Percentiles rank a stretch among this genome's conserved stretches.
Conservation (phyloP, 1,140 invertebrate species). For the Drosophila repleta region DNA sequence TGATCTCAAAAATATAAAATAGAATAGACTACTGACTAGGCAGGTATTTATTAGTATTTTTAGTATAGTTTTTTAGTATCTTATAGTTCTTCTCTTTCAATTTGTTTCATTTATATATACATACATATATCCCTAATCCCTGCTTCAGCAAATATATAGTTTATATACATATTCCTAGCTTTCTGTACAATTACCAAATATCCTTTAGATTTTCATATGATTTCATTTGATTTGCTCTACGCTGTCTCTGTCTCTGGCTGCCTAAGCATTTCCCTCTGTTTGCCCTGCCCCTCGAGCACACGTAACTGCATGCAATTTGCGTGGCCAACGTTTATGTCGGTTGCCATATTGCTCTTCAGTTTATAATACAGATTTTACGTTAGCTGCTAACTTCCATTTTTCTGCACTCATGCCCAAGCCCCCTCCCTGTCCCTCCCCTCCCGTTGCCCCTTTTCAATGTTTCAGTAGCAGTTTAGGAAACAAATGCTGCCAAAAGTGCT, state of each 20-base stretch:
- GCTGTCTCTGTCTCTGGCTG: not conserved
- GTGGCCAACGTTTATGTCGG: conserved; percentile 56
- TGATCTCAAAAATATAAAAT: too few species aligned
- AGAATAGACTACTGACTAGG: too few species aligned
- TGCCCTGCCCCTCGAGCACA: not conserved
- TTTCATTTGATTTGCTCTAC: not conserved
- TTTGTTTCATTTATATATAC: too few species aligned
- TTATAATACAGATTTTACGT: conserved; percentile 48
- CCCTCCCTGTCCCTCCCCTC: too few species aligned
- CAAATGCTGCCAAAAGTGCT: conserved; percentile 63
- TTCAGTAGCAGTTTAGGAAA: conserved; percentile 50
- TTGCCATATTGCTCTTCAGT: conserved; percentile 59
- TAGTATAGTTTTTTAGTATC: too few species aligned
- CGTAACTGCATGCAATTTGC: conserved; percentile 22
- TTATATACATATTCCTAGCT: not conserved
- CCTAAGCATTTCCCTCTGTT: not conserved
- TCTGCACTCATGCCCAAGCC: not conserved
- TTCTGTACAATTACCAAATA: not conserved
- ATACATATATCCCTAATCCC: too few species aligned
- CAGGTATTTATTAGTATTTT: too few species aligned
- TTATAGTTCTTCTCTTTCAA: too few species aligned
- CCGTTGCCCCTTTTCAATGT: not conserved
- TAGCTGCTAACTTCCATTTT: not conserved
- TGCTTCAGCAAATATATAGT: not conserved
- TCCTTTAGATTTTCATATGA: not conserved